Base-by-base conservation (phyloP, 2,797 vertebrate genomes). In the Orientallactaga sibirica region DNA sequence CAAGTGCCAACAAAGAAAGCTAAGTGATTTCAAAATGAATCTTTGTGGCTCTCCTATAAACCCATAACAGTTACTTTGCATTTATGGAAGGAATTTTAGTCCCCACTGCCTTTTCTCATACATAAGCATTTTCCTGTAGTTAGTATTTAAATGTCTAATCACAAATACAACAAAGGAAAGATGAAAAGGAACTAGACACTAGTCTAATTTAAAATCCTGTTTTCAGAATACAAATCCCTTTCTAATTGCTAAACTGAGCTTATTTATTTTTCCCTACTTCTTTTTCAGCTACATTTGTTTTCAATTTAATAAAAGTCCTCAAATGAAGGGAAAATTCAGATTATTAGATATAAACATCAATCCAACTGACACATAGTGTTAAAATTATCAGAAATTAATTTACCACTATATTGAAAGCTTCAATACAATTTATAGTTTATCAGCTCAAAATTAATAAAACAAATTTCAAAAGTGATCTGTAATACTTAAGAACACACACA, bases 131-230 rank as follows among this genome's bases (percentile, higher is more conserved):
- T 61, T 55, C 24, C 62, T 67, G 71, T 75, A 73, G 41, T 91
- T 82, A 86, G 62, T 76, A 87, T 93, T 73, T 77, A 93, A 93
- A 92, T 76, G n/a, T 41, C 62, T 37, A 93, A 67, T 81, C 58
- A 71, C 1, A 33, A 88, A 76, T 24, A 87, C 67, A 43, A 48
- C 41, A 87, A 86, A 92, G 66, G 52, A 87, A 79, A 79, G 64
- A 70, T 80, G 61, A 74, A 89, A 10, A 91, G 58, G 29, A 80
- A 88, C 55, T 58, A 74, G 61, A 88, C 29, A n/a, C 75, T 77
- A 18, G 8, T 77, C 29, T 70, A 66, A 78, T 43, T 66, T 20
- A 3, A 91, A 92, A 84, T 58, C 61, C 37, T 58, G 58, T 79
- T 90, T 64, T 83, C 33, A 61, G 48, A 25, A 67, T 58, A 70